Base-by-base conservation (phyloP, 2,888 invertebrate species). In the Danaus chrysippus region DNA sequence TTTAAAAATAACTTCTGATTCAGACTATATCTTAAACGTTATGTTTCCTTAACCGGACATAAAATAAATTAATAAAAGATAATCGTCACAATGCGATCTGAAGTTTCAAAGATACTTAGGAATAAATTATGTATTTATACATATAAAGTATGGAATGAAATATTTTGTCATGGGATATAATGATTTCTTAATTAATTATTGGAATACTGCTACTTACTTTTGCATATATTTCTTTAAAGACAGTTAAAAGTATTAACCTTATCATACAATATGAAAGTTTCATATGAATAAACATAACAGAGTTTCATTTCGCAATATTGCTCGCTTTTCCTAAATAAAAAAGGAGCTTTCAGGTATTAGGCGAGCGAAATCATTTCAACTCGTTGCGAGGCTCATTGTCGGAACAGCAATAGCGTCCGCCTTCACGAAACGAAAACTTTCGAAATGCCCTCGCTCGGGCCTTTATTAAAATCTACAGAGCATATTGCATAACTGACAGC, bases 361-460 rank as follows among this genome's bases (percentile, higher is more conserved):
- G 74, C 71, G 73, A 75, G 74, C 78, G 74, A 76, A 79, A 81
- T 77, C 71, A 79, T 73, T 79, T 73, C 76, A 78, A 78, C 75
- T 75, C 72, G 65, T 81, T 82, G 76, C 76, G 67, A 69, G 70
- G 76, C 82, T 84, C 85, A 84, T 83, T 84, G 86, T 82, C 83
- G 83, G 77, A 78, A 81, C 80, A 79, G 78, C 80, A 79, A 82
- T 82, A 79, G 77, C 81, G 75, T 77, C 76, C 79, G 83, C 88
- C 84, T 89, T 88, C 80, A 78, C 83, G 85, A 83, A 84, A 86
- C 86, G 84, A 83, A 87, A 91, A 89, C 84, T 90, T 89, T 84
- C 83, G 72, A 83, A 89, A 85, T 79, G 81, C 83, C 82, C 82
- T 77, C 81, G 77, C 77, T 75, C 76, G 75, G 73, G 86, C 87